Base-by-base conservation (phyloP, 2,888 invertebrate genomes). In the Melolontha melolontha region DNA sequence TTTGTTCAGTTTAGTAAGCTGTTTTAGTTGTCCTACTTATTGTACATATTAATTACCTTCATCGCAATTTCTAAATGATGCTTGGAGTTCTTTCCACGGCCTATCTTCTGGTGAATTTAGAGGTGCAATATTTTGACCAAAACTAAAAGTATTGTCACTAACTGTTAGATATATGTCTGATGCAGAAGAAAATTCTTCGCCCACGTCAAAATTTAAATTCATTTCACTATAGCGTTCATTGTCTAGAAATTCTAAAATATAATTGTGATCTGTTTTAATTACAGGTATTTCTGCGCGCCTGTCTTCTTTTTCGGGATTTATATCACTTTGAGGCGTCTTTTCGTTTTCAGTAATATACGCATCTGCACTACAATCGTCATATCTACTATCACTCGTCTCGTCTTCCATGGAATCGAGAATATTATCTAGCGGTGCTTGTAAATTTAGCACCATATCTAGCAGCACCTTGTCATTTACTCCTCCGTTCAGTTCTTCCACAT, bases 401-500 rank as follows among this genome's bases (percentile, higher is more conserved):
- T 66, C 49, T 44, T 63, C 59, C n/a, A 51, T 62, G 0, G 66
- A 50, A 29, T 67, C 66, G 11, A 54, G 22, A 14, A 17, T 11
- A 39, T 54, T 41, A 16, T 34, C 54, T 11, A 54, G 17, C 5
- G 51, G 51, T 11, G 40, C 40, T n/a, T 40, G 14, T 57, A 57
- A 57, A 42, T 65, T 54, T 17, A 65, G 44, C 39, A 51, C 51
- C 7, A 50, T 41, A 8, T 64, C 51, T 17, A 52, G 10, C 8
- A 51, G 12, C 22, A 29, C 49, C 39, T 41, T 64, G 14, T 64
- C 64, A 17, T 62, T 62, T 34, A 39, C n/a, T 10, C 47, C 59
- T n/a, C 39, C 52, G 22, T 50, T 79, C 52, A 83, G 73, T 71
- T 89, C 89, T 76, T 89, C 89, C 39, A 89, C 85, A 75, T 89